Percentiles rank a stretch among this genome's conserved stretches.
These are phyloP conservation scores for Drosophila borealis DNA, from an alignment of 2,888 invertebrate species.

Conservation along the genomic window DNA sequence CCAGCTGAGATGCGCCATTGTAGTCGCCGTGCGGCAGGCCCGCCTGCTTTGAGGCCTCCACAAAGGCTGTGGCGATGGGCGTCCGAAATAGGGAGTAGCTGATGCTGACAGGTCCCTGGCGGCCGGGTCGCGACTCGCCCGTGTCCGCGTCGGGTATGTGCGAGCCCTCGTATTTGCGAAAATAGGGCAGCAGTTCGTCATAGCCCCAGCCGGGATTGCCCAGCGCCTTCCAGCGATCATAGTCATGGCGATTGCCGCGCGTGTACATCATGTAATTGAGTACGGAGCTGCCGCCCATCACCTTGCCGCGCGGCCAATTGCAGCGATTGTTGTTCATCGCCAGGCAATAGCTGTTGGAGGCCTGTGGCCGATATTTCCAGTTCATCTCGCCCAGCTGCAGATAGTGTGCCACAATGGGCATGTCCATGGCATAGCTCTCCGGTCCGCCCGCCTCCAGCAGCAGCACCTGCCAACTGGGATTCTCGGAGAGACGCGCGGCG, in stretches of 20 bases:
- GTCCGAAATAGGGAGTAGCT: slow-evolving; percentile 86
- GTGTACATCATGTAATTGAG: slow-evolving; percentile 93
- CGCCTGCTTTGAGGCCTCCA: slow-evolving; percentile 87
- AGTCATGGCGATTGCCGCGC: slow-evolving; percentile 89
- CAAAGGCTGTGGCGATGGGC: slow-evolving; percentile 87
- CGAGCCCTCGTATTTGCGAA: slow-evolving; percentile 91
- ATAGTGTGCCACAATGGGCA: slow-evolving; percentile 89
- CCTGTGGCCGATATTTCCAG: slow-evolving; percentile 92
- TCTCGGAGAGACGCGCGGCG: slow-evolving; percentile 90
- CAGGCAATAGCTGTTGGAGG: slow-evolving; percentile 89
- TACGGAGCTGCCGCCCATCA: slow-evolving; percentile 92
- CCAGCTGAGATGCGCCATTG: slow-evolving; percentile 87
- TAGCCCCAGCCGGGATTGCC: slow-evolving; percentile 92
- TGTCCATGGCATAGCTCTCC: slow-evolving; percentile 90
- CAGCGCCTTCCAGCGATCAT: slow-evolving; percentile 90
- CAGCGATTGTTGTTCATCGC: slow-evolving; percentile 90
- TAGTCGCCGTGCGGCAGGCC: slow-evolving; percentile 89
- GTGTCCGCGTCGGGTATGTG: slow-evolving; percentile 86
- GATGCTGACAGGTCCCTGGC: slow-evolving; percentile 86
- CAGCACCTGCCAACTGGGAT: slow-evolving; percentile 87
- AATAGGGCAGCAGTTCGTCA: slow-evolving; percentile 90
- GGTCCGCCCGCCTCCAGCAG: slow-evolving; percentile 90
- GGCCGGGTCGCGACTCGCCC: slow-evolving; percentile 84
- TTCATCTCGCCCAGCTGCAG: slow-evolving; percentile 90
- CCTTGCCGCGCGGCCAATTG: slow-evolving; percentile 92